Base-by-base conservation (phyloP, 2,888 invertebrate genomes). In the Brachylomia viminalis region DNA sequence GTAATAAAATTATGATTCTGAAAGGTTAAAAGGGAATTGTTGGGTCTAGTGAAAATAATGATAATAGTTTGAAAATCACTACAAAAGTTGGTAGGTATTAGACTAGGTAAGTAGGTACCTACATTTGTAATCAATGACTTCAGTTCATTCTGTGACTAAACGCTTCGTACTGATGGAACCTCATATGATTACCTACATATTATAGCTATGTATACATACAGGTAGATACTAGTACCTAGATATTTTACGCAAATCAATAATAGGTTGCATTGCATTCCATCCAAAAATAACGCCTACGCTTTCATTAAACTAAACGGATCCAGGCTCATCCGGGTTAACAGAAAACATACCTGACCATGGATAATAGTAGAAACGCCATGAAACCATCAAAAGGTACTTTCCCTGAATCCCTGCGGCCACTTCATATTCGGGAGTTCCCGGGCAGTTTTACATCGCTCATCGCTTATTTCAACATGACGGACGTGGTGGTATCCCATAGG, bases 341-440 rank as follows among this genome's bases (percentile, higher is more conserved):
- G 20, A 23, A 47, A 30, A 33, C 23, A 7, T 56, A 72, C 38
- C 38, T 17, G 23, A 76, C 30, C 77, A 76, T 47, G 56, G 17
- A 38, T 0, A 56, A 30, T 45, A 20, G 11, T 62, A 62, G 27
- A 75, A 38, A 33, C 11, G 1, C 13, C 23, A 38, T 23, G 10
- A 38, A 38, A 42, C 5, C 20, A 59, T 47, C 30, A 49, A 17
- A 20, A n/a, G 23, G 62, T 75, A 56, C 38, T 47, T 75, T 65
- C 65, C 75, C 61, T 20, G 15, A 6, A 0, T 11, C 17, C 23
- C 30, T 42, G 20, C 13, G n/a, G n/a, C n/a, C n/a, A n/a, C 17
- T 33, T n/a, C 8, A 4, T 10, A 17, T 33, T 56, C 49, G 61
- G 78, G 61, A 62, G 10, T 73, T 67, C 54, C 77, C 77, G 64